Evolutionary conservation across 2,888 invertebrate species (phyloP).

Genomic region (Fragum whitleyi): DNA sequence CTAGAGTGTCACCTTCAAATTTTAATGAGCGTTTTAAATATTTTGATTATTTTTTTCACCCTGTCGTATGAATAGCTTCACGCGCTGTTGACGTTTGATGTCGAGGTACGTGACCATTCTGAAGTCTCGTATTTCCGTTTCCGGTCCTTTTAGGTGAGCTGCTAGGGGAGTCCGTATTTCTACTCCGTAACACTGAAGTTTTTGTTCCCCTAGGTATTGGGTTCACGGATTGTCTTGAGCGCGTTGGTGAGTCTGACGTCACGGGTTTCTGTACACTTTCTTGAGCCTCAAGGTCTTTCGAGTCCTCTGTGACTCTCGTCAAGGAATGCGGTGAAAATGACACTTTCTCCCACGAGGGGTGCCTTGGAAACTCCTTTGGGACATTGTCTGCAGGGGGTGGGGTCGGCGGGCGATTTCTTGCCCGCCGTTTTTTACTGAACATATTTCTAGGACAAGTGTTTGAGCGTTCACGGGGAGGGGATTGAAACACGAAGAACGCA

Average conservation of each 20-base stretch:
- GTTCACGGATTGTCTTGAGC: slow-evolving; percentile 14
- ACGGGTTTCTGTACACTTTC: background rate
- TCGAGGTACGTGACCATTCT: slow-evolving; percentile 49
- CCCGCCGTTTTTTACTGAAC: slow-evolving; percentile 44
- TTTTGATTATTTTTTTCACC: slow-evolving; percentile 23
- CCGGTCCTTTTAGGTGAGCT: slow-evolving; percentile 46
- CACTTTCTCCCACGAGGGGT: slow-evolving; percentile 53
- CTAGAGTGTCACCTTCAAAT: too few relatives aligned
- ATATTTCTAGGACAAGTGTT: slow-evolving; percentile 61
- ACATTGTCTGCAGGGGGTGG: slow-evolving; percentile 55
- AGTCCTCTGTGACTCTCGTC: slow-evolving; percentile 52
- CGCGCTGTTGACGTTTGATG: slow-evolving; percentile 27
- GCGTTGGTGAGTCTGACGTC: slow-evolving; percentile 19
- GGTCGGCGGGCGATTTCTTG: slow-evolving; percentile 25
- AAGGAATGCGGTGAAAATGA: slow-evolving; percentile 57
- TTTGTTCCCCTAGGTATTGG: slow-evolving; percentile 4
- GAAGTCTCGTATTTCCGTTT: slow-evolving; percentile 27
- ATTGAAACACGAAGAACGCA: slow-evolving; percentile 65
- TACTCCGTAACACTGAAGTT: slow-evolving; percentile 1
- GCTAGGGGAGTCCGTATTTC: slow-evolving; percentile 2
- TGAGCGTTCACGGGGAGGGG: slow-evolving; percentile 60
- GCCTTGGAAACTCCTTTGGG: slow-evolving; percentile 36
- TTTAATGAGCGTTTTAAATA: too few relatives aligned
- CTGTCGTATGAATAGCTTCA: slow-evolving; percentile 54
- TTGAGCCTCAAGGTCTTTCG: slow-evolving; percentile 24